Evolutionary conservation across 2,888 invertebrate species (phyloP).

Genomic region (Timandra comae): DNA sequence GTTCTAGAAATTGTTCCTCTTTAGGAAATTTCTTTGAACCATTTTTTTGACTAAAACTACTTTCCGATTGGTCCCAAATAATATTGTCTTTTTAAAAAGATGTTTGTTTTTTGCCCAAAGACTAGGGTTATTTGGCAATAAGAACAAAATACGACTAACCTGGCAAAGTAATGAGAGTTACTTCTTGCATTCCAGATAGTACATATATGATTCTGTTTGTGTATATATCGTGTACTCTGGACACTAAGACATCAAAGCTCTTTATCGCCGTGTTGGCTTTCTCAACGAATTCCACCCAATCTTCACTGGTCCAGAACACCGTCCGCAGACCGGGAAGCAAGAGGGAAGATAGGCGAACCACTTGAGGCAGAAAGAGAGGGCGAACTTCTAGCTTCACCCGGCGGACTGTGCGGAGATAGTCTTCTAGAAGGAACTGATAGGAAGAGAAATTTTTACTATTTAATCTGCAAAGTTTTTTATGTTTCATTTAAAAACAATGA

Average conservation of each 20-base stretch:
- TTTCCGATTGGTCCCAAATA: no score
- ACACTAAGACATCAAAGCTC: slow-evolving; percentile 85
- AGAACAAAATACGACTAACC: slow-evolving; percentile 43
- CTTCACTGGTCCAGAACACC: slow-evolving; percentile 91
- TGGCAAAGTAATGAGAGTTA: slow-evolving; percentile 88
- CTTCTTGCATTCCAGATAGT: slow-evolving; percentile 89
- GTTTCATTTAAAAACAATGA: no score
- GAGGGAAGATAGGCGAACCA: slow-evolving; percentile 88
- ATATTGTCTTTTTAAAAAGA: no score
- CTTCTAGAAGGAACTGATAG: slow-evolving; percentile 87
- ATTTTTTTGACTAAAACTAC: no score
- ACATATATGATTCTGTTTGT: slow-evolving; percentile 93
- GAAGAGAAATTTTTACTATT: no score
- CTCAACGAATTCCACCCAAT: slow-evolving; percentile 87
- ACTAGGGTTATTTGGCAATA: no score
- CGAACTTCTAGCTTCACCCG: slow-evolving; percentile 91
- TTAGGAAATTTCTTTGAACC: no score
- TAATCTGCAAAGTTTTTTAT: no score
- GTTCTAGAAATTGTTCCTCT: no score
- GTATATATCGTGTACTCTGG: slow-evolving; percentile 92
- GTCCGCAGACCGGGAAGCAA: slow-evolving; percentile 87
- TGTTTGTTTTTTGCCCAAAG: no score
- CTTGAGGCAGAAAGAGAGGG: slow-evolving; percentile 92
- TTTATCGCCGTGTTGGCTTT: slow-evolving; percentile 86
- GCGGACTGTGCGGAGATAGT: slow-evolving; percentile 83